These are phyloP conservation scores for Leuciscus waleckii DNA, from an alignment of 2,797 vertebrate species.

Conservation along the genomic window DNA sequence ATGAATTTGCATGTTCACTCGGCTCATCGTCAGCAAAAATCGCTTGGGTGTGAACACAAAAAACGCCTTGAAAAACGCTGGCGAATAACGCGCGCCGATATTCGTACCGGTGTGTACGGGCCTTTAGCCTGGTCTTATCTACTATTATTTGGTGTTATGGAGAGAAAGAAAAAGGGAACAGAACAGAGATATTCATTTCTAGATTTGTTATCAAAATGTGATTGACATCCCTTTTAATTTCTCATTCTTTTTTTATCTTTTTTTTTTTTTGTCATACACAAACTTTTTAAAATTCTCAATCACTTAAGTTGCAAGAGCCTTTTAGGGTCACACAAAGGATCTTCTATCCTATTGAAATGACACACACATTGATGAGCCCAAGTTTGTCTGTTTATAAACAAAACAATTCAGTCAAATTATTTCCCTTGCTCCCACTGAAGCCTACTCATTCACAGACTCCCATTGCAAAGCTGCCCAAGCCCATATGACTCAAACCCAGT, in stretches of 20 bases:
- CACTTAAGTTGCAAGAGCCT: background rate
- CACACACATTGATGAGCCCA: background rate
- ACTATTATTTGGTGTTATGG: background rate
- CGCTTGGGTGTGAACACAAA: no score
- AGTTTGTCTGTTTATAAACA: conserved; percentile 5
- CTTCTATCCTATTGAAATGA: background rate
- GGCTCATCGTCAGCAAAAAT: no score
- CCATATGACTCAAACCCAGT: background rate
- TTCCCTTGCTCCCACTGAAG: conserved; percentile 1
- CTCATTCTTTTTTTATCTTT: background rate
- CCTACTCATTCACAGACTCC: background rate
- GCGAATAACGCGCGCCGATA: no score
- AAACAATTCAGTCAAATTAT: background rate
- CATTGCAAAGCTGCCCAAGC: background rate
- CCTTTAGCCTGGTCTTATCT: background rate
- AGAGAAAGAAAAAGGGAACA: background rate
- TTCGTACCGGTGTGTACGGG: no score
- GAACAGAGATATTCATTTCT: background rate
- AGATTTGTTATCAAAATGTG: background rate
- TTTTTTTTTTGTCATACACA: background rate
- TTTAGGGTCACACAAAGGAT: conserved; percentile 1
- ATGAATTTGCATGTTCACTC: no score
- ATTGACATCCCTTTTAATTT: background rate
- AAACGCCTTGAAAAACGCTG: no score
- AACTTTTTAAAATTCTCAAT: background rate